Base-by-base conservation (phyloP, 2,113 vertebrate species). In the Phocoena sinus region DNA sequence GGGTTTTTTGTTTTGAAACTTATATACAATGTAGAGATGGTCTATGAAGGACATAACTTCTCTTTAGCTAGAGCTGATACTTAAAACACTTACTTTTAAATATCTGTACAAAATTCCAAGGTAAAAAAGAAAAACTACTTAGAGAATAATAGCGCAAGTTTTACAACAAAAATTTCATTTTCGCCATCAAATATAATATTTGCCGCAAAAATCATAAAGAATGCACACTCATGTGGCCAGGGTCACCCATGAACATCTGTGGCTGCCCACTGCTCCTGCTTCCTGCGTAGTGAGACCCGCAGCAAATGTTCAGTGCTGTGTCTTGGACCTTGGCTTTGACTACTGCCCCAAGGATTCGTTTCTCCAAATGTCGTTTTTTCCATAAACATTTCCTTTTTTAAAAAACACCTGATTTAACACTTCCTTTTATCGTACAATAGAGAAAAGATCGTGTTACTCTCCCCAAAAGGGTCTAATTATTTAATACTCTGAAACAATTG, bases 31-130 rank as follows among this genome's bases (percentile, higher is more conserved):
- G 17, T 56, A 79, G 26, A 65, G 25, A 73, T 36, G 3, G 1
- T 85, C 33, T 80, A 38, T 56, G 62, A 82, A 76, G 11, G 18
- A 70, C 13, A 76, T 31, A 58, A 33, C 62, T 82, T 85, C 80
- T 63, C 33, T 84, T 89, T 70, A 89, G 26, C 44, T 56, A 85
- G 1, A 79, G 76, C 17, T 74, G 44, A 85, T 12, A 71, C 36
- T 56, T 80, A 70, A 95, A 86, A 82, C 15, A n/a, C 50, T 82
- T 36, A 65, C 23, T 65, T 94, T 80, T 67, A 95, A 85, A 68
- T 73, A 77, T n/a, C 41, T 86, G 41, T 10, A 71, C 21, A 93
- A 53, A 86, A 77, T 85, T 73, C 18, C 6, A 95, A 70, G 10
- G 60, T 17, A 83, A 85, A 89, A 85, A 73, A 38, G 10, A 85